phyloP scores from a whole-genome alignment of 2,797 vertebrate species.

The Manis pentadactyla region DNA sequence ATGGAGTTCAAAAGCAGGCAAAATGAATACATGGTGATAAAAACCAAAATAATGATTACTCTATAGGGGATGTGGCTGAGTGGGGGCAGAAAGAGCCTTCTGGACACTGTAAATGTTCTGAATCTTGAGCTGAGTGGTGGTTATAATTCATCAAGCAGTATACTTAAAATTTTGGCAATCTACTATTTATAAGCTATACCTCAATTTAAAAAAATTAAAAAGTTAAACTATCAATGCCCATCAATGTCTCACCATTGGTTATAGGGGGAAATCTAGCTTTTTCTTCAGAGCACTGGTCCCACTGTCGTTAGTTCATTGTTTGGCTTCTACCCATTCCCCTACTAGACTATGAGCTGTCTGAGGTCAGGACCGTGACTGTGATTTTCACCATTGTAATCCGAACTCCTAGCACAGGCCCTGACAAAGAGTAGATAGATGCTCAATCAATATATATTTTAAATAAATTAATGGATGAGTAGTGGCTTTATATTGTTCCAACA shows the following conservation, averaged over 20 bases:
- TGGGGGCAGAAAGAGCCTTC: background rate
- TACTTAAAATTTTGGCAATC: background rate
- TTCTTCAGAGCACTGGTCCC: background rate
- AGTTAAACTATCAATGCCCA: background rate
- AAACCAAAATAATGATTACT: background rate
- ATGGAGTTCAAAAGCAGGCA: background rate
- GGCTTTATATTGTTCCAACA: slow-evolving; percentile 3
- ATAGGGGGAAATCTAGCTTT: background rate
- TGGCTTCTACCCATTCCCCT: background rate
- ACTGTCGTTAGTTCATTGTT: background rate
- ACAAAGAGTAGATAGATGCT: background rate
- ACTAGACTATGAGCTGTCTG: background rate
- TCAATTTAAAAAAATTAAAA: background rate
- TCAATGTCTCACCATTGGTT: background rate
- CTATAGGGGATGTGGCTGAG: background rate
- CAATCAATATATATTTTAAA: background rate
- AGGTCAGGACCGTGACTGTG: background rate
- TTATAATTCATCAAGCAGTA: background rate
- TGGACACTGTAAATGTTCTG: background rate
- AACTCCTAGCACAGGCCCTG: background rate
- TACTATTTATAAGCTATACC: background rate
- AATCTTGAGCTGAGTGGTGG: background rate
- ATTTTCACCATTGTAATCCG: background rate
- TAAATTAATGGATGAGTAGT: background rate
- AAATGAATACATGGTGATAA: background rate